Evolutionary conservation across 2,797 vertebrate species (phyloP).

Genomic region (Chromobotia macracanthus): DNA sequence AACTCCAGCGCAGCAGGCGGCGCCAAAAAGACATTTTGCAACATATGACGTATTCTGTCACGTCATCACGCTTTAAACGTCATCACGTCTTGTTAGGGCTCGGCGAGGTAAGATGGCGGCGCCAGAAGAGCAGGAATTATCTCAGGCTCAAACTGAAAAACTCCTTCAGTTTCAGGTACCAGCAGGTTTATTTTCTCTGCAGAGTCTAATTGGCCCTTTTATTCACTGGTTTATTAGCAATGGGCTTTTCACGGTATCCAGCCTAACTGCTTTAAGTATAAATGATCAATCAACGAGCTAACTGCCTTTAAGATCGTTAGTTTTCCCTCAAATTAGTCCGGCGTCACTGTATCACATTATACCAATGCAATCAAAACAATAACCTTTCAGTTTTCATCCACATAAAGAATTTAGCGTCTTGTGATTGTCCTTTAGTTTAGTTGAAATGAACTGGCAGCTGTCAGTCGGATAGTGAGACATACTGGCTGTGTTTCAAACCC

Average conservation of each 20-base stretch:
- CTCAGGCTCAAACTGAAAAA: slow-evolving; percentile 99
- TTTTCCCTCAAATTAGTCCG: slow-evolving; percentile 11
- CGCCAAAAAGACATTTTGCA: neutral
- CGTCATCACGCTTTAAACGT: slow-evolving; percentile 60
- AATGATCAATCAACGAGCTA: slow-evolving; percentile 22
- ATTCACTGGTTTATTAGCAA: neutral
- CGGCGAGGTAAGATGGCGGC: slow-evolving; percentile 98
- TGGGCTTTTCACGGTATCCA: neutral
- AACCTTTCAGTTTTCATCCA: neutral
- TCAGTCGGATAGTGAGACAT: slow-evolving; percentile 12
- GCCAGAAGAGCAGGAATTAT: slow-evolving; percentile 98
- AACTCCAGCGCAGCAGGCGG: slow-evolving; percentile 34
- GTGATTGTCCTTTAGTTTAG: slow-evolving; percentile 6
- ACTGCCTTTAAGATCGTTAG: slow-evolving; percentile 37
- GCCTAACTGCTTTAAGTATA: neutral
- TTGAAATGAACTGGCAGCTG: slow-evolving; percentile 26
- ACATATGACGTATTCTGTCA: slow-evolving; percentile 16
- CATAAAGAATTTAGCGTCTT: neutral
- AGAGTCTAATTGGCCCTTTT: neutral
- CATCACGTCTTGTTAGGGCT: slow-evolving; percentile 80
- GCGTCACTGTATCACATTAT: neutral
- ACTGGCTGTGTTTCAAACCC: neutral
- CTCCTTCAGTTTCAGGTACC: slow-evolving; percentile 98
- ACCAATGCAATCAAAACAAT: too few species aligned
- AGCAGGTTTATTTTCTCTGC: neutral